A percentile compares a stretch with the other conserved stretches of the same genome.
Conservation (phyloP, 2,888 invertebrate genomes). For the Drosophila diplacantha region DNA sequence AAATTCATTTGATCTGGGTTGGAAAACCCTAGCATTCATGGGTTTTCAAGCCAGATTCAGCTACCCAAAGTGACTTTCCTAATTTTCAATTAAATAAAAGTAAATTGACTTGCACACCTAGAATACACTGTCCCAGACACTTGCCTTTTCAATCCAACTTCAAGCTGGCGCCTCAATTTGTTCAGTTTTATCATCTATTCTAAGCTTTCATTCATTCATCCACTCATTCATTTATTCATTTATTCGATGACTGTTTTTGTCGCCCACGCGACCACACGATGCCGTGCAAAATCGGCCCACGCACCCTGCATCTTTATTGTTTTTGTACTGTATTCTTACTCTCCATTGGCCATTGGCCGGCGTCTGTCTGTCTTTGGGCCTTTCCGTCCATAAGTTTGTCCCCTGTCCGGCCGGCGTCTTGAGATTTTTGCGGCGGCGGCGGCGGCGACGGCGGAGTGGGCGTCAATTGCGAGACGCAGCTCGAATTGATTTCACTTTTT, state of each 20-base stretch:
- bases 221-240: conserved; percentile 21
- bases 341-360: conserved; percentile 15
- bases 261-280: conserved; percentile 25
- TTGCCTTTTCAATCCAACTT: conserved; percentile 6
- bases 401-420: conserved; percentile 20
- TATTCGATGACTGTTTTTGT: conserved; percentile 20
- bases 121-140: background rate
- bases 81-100: background rate
- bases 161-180: conserved; percentile 8
- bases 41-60: background rate
- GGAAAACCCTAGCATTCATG: no score
- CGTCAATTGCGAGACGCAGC: conserved; percentile 64
- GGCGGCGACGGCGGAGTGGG: conserved; percentile 21
- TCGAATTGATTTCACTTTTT: conserved; percentile 70
- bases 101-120: background rate
- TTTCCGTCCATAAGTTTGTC: conserved; percentile 5
- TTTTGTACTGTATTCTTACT: background rate
- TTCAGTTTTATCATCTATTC: background rate
- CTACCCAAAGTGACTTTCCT: no score
- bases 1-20: background rate
- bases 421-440: conserved; percentile 7
- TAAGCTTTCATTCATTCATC: conserved; percentile 1
- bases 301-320: conserved; percentile 14
- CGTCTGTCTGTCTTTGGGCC: conserved; percentile 5
- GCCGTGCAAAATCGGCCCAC: conserved; percentile 36